A percentile compares a stretch with the other conserved stretches of the same genome.
Conservation (phyloP, 1,140 invertebrate species). For the Paralvinella palmiformis region DNA sequence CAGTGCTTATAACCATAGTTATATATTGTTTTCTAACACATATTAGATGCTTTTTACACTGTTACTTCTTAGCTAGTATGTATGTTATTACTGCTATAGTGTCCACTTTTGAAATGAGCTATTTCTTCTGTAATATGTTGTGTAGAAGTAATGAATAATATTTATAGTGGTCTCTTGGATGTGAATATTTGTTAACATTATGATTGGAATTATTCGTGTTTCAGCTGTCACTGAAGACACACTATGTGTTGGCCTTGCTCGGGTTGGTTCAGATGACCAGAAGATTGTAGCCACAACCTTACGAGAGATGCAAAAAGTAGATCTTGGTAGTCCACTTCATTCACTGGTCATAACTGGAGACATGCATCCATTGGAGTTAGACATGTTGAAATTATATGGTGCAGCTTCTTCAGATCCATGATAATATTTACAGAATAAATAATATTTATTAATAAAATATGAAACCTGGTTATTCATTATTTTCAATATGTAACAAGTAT, state of each 20-base stretch:
- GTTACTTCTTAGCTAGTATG: constrained; percentile 13
- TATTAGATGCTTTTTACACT: no score
- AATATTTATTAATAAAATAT: no score
- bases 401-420: no score
- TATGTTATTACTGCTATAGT: constrained; percentile 7
- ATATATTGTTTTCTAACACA: no score
- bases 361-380: constrained; percentile 85
- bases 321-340: constrained; percentile 87
- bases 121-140: no score
- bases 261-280: constrained; percentile 81
- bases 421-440: no score
- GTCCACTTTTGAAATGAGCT: constrained; percentile 1
- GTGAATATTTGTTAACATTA: constrained; percentile 3
- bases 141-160: no score
- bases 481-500: no score
- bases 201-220: constrained; percentile 15
- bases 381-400: constrained; percentile 72
- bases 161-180: no score
- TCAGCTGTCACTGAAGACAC: constrained; percentile 52
- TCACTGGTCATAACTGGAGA: constrained; percentile 79
- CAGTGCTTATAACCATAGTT: no score
- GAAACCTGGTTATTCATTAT: no score
- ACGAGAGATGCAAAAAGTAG: constrained; percentile 63
- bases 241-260: constrained; percentile 75
- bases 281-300: constrained; percentile 69